These are phyloP conservation scores for Cladorhizidae sp. DNA, from an alignment of 37 sponge, comb jelly and placozoan genomes.

Conservation along the genomic window DNA sequence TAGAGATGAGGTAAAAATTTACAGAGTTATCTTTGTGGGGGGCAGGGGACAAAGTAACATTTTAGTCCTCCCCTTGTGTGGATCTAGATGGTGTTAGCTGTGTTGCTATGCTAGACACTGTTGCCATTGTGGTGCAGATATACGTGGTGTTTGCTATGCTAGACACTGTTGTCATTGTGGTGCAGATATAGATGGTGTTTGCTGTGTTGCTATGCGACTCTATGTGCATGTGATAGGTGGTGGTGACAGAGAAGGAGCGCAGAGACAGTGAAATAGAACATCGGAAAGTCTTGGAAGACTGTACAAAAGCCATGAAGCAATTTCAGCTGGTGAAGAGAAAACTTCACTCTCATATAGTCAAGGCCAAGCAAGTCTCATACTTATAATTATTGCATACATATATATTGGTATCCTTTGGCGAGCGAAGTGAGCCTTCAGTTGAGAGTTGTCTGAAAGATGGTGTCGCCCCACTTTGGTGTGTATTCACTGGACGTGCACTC, in stretches of 20 bases:
- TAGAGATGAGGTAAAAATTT: too few species aligned
- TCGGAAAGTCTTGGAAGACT: constrained; percentile 17
- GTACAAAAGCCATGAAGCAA: constrained; percentile 13
- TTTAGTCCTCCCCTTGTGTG: too few species aligned
- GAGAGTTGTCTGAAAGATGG: too few species aligned
- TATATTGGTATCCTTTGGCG: background rate
- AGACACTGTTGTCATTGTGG: too few species aligned
- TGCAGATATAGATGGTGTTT: too few species aligned
- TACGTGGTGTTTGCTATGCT: too few species aligned
- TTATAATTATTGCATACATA: background rate
- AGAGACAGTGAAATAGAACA: constrained; percentile 53
- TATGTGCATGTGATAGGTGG: constrained; percentile 29
- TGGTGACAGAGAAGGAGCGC: constrained; percentile 47
- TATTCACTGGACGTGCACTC: background rate
- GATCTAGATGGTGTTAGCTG: background rate
- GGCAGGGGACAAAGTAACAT: too few species aligned
- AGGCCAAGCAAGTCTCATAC: constrained; percentile 34
- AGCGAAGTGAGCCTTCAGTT: background rate
- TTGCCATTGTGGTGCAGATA: too few species aligned
- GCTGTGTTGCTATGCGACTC: background rate
- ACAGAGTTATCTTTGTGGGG: too few species aligned
- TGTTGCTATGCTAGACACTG: background rate
- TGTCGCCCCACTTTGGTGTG: background rate
- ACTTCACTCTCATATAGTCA: constrained; percentile 28
- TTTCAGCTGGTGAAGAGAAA: constrained; percentile 20